Percentiles rank a stretch among this genome's conserved stretches.
phyloP scores from a whole-genome alignment of 2,888 invertebrate genomes.

The Trachelus iudaicus region DNA sequence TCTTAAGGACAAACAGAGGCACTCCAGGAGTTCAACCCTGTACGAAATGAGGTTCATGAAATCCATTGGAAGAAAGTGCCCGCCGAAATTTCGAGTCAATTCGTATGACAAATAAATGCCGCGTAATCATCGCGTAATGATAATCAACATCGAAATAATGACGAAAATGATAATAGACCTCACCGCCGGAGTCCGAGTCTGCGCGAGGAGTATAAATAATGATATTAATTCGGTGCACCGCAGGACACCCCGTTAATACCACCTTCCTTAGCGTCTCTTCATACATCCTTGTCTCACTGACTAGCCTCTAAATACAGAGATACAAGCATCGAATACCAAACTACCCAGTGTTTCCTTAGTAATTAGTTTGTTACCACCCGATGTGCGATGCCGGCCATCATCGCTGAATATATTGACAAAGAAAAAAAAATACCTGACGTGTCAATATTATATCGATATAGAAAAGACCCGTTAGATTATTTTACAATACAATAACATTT shows the following conservation, averaged over 20 bases:
- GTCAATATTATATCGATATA: not conserved
- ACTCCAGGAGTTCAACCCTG: constrained; percentile 25
- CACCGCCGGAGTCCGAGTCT: constrained; percentile 15
- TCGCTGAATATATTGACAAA: not conserved
- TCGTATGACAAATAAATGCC: constrained; percentile 24
- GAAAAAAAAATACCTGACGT: not conserved
- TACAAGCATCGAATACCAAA: constrained; percentile 16
- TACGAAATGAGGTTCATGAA: constrained; percentile 3
- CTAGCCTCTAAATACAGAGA: not conserved
- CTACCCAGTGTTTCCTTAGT: constrained; percentile 10
- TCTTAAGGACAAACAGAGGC: constrained; percentile 34
- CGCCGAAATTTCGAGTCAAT: constrained; percentile 9
- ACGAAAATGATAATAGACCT: constrained; percentile 35
- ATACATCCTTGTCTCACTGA: constrained; percentile 4
- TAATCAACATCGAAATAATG: constrained; percentile 40
- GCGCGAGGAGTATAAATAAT: constrained; percentile 37
- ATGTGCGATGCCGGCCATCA: constrained; percentile 4
- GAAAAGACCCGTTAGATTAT: not conserved
- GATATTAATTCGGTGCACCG: constrained; percentile 43
- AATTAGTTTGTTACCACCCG: constrained; percentile 18
- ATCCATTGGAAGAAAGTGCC: constrained; percentile 7
- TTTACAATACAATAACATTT: not conserved
- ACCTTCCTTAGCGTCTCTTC: constrained; percentile 15
- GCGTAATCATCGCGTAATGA: constrained; percentile 37
- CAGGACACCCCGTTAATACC: constrained; percentile 37